Conservation (phyloP, 2,113 vertebrate genomes). For the Xiphophorus hellerii region DNA sequence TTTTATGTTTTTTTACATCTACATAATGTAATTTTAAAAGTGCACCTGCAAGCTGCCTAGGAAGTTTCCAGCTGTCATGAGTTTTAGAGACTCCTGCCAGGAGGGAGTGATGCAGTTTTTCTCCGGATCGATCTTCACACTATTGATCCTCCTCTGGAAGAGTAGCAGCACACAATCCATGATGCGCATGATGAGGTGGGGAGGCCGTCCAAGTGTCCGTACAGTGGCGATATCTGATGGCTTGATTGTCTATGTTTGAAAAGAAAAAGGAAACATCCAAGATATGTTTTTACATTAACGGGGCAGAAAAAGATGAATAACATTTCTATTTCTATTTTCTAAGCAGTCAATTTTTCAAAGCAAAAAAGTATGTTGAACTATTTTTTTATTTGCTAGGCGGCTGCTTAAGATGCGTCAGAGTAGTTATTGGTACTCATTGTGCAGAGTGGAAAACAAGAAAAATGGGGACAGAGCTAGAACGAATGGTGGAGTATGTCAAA, state of each 20-base stretch:
- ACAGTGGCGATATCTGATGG: slow-evolving; percentile 94
- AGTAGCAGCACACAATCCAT: slow-evolving; percentile 97
- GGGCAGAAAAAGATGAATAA: background rate
- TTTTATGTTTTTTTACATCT: background rate
- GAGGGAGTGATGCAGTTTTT: slow-evolving; percentile 86
- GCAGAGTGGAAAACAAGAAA: no score
- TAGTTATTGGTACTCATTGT: no score
- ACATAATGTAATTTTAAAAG: background rate
- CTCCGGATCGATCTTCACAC: slow-evolving; percentile 86
- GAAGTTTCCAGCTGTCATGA: slow-evolving; percentile 97
- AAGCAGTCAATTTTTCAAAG: no score
- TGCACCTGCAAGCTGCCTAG: slow-evolving; percentile 91
- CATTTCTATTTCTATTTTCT: background rate
- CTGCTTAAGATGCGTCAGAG: no score
- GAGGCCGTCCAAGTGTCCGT: slow-evolving; percentile 90
- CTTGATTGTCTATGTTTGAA: slow-evolving; percentile 88
- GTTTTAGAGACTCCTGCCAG: slow-evolving; percentile 95
- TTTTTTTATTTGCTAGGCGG: no score
- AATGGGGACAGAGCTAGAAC: background rate
- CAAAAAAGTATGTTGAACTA: no score
- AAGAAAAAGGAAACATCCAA: slow-evolving; percentile 1
- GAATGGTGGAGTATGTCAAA: background rate
- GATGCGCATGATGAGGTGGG: slow-evolving; percentile 97
- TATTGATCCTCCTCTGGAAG: slow-evolving; percentile 88
- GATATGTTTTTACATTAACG: background rate